Conservation (phyloP, 2,888 invertebrate species). For the Allolobophora icterica region DNA sequence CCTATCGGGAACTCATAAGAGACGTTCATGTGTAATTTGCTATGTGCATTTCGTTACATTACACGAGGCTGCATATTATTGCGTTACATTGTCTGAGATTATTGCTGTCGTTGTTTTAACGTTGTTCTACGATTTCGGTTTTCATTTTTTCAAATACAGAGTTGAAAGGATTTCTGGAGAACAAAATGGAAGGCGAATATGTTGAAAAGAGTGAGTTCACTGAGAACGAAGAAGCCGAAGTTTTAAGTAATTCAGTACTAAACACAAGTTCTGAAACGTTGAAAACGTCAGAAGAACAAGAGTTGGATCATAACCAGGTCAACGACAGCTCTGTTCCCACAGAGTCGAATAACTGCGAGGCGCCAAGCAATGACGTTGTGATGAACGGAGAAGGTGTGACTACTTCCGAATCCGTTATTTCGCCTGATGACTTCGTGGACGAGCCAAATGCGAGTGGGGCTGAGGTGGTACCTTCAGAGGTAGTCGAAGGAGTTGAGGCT, state of each 20-base stretch:
- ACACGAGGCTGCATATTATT: neutral
- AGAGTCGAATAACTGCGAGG: neutral
- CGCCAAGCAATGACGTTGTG: neutral
- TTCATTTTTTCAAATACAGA: neutral
- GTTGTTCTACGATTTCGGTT: neutral
- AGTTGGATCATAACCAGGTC: neutral
- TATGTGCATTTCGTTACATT: neutral
- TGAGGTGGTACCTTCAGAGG: too few species aligned
- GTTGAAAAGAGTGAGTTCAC: neutral
- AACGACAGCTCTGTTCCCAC: neutral
- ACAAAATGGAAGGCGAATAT: neutral
- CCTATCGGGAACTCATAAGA: too few species aligned
- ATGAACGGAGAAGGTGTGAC: neutral
- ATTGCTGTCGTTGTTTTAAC: neutral
- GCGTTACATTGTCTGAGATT: neutral
- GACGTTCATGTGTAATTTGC: too few species aligned
- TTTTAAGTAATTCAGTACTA: neutral
- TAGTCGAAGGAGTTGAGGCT: too few species aligned
- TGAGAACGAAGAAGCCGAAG: neutral
- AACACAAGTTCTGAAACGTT: neutral
- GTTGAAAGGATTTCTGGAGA: neutral
- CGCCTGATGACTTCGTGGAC: too few species aligned
- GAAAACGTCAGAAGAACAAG: neutral
- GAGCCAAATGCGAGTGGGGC: too few species aligned
- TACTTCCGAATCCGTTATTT: neutral